These are phyloP conservation scores for Mirounga angustirostris DNA, from an alignment of 2,113 vertebrate species.

Conservation along the genomic window DNA sequence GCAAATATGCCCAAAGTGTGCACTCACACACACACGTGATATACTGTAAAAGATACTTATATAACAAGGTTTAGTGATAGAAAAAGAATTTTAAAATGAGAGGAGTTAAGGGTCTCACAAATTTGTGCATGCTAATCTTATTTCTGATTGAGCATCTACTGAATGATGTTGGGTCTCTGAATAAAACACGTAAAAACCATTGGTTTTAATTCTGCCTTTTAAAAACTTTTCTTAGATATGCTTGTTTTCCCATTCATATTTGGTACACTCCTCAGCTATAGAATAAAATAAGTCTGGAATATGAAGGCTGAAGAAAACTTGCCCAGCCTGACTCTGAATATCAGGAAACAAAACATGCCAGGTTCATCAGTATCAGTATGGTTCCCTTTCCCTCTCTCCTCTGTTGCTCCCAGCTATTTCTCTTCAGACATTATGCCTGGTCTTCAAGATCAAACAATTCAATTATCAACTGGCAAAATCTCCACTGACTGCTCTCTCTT, in stretches of 20 bases:
- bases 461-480: neutral
- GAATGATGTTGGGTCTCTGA: conserved; percentile 34
- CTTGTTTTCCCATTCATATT: neutral
- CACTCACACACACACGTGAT: neutral
- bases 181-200: neutral
- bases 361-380: neutral
- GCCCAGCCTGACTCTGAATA: neutral
- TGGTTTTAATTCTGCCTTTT: conserved; percentile 1
- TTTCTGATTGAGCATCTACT: neutral
- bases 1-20: neutral
- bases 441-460: neutral
- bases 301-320: neutral
- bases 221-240: neutral
- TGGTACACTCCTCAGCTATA: neutral
- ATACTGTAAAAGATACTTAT: neutral
- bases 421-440: neutral
- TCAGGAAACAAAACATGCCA: neutral
- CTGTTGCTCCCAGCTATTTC: neutral
- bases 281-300: neutral
- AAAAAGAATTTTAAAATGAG: neutral
- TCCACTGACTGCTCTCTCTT: neutral
- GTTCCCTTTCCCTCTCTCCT: neutral
- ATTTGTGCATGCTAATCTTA: neutral
- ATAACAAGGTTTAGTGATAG: neutral
- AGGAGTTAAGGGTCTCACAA: neutral